Base-by-base conservation (phyloP, 2,113 vertebrate species). In the Clupea harengus region DNA sequence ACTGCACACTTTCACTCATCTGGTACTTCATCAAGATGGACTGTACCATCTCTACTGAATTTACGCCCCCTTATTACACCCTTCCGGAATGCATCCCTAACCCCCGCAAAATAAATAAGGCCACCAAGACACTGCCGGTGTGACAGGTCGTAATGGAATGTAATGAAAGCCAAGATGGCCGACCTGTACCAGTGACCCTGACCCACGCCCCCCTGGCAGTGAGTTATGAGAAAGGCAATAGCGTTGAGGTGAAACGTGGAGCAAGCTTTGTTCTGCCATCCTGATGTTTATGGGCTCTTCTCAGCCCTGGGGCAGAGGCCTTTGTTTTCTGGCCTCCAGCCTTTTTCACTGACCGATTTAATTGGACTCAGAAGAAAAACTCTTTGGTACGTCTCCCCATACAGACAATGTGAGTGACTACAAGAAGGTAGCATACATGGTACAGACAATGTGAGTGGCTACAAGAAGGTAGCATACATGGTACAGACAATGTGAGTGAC, bases 151-250 rank as follows among this genome's bases (percentile, higher is more conserved):
- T 84, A 47, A 84, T 84, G 64, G 60, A 84, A 28, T 13, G 64
- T 46, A 64, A 84, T 84, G 46, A 72, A 84, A 72, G 44, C 46
- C 83, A 45, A 84, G 83, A 84, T 84, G 83, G 45, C 60, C 67
- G 57, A 49, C 60, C 60, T 47, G 44, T 49, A 67, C 13, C 45
- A 49, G 60, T 84, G 83, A 67, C 60, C 25, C 64, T 84, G 57
- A 84, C 64, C 72, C 72, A 10, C 32, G 39, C 72, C 72, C 72
- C 13, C 6, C 72, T 39, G 72, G 28, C 72, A 78, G 28, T 78
- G 72, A 78, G 72, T 78, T 78, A 78, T 32, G 13, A 11, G 28
- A 5, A 11, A 6, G 32, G 72, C 72, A 15, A 15, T 32, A 1
- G 10, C 25, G 11, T 3, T 3, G 2, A 15, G 67, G 39, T 75